phyloP scores from a whole-genome alignment of 2,113 vertebrate species.

The Dunckerocampus dactyliophorus region DNA sequence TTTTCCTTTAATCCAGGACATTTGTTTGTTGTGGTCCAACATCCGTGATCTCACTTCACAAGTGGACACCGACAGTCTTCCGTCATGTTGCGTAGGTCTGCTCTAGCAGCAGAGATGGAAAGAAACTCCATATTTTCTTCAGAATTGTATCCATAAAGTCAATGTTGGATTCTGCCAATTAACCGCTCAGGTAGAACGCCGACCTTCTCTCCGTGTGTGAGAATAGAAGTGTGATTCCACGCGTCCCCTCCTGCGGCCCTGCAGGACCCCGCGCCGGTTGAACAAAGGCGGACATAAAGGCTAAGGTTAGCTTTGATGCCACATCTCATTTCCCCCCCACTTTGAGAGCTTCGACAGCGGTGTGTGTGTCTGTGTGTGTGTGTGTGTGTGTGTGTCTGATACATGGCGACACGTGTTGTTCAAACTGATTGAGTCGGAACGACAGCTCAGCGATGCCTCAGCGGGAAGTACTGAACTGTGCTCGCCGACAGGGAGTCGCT shows the following conservation, averaged over 20 bases:
- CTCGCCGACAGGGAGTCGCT: too few species aligned
- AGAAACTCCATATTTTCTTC: too few species aligned
- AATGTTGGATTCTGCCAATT: too few species aligned
- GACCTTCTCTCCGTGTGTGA: slow-evolving; percentile 13
- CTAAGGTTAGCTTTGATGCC: slow-evolving; percentile 49
- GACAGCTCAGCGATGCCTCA: neutral
- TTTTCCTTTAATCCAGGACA: too few species aligned
- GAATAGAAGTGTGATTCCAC: slow-evolving; percentile 34
- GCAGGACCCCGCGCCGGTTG: slow-evolving; percentile 28
- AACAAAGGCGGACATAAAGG: slow-evolving; percentile 37
- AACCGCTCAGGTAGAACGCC: slow-evolving; percentile 8
- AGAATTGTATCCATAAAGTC: too few species aligned
- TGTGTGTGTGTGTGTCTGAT: slow-evolving; percentile 14
- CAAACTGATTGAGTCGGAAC: neutral
- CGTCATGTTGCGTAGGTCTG: too few species aligned
- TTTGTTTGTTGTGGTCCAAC: too few species aligned
- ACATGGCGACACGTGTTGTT: neutral
- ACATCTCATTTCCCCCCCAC: slow-evolving; percentile 38
- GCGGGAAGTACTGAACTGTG: neutral
- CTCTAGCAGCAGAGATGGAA: too few species aligned
- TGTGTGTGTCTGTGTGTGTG: neutral
- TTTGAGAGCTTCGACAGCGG: slow-evolving; percentile 19
- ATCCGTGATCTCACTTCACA: too few species aligned
- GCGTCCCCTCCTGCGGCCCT: neutral
- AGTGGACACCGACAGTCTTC: too few species aligned